Evolutionary conservation across 2,888 invertebrate species (phyloP).

Genomic region (Drosophila cognata): DNA sequence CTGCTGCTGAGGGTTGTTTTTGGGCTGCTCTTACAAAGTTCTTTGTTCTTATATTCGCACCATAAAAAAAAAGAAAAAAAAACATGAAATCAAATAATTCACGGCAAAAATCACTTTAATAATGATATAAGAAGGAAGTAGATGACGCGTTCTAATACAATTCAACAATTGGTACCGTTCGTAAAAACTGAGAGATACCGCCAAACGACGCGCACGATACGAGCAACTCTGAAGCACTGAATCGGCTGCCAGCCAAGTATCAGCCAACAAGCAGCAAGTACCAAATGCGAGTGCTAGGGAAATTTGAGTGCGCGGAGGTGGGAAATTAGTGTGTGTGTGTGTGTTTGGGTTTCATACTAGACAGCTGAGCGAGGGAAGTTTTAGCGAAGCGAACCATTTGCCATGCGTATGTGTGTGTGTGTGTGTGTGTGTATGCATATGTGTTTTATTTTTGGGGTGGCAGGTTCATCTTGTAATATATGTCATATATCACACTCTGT

Average conservation of each 20-base stretch:
- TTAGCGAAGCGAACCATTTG: slow-evolving; percentile 25
- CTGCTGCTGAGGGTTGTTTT: slow-evolving; percentile 43
- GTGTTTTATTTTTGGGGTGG: slow-evolving; percentile 70
- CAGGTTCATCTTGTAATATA: slow-evolving; percentile 66
- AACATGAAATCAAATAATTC: background rate
- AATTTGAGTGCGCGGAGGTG: slow-evolving; percentile 41
- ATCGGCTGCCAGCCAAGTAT: slow-evolving; percentile 24
- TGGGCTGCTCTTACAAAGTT: slow-evolving; percentile 11
- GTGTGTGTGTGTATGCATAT: slow-evolving; percentile 16
- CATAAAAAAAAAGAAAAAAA: slow-evolving; percentile 11
- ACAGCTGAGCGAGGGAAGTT: slow-evolving; percentile 65
- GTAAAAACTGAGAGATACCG: slow-evolving; percentile 9
- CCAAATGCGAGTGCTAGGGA: slow-evolving; percentile 35
- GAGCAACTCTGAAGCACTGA: slow-evolving; percentile 61
- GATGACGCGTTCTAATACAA: slow-evolving; percentile 11
- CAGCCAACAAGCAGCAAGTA: slow-evolving; percentile 28
- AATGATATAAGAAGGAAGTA: slow-evolving; percentile 1
- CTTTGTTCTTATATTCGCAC: slow-evolving; percentile 5
- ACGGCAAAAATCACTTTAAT: slow-evolving; percentile 3
- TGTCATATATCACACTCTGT: slow-evolving; percentile 50
- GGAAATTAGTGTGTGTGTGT: slow-evolving; percentile 34
- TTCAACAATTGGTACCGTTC: slow-evolving; percentile 18
- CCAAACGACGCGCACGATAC: slow-evolving; percentile 50
- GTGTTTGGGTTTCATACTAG: slow-evolving; percentile 9
- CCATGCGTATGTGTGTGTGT: background rate